phyloP scores from a whole-genome alignment of 1,140 invertebrate genomes.

The Zaprionus tsacasi region DNA sequence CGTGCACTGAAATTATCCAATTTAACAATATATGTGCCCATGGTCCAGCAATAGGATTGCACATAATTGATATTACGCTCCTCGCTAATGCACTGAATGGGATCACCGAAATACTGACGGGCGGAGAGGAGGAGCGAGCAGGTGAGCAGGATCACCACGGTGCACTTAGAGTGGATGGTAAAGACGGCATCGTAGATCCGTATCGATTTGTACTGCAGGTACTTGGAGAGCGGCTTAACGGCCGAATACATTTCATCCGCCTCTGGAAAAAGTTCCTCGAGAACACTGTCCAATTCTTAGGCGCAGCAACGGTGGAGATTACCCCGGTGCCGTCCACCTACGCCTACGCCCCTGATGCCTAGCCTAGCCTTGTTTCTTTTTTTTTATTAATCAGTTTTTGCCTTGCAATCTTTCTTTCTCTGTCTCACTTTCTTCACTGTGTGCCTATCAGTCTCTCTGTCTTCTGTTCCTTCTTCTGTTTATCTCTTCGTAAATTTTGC shows the following conservation, averaged over 20 bases:
- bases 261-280: constrained; percentile 68
- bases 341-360: background rate
- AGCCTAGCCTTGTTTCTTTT: background rate
- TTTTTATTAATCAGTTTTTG: too few species aligned
- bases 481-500: constrained; percentile 2
- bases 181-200: constrained; percentile 88
- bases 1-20: constrained; percentile 21
- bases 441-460: background rate
- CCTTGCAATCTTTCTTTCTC: background rate
- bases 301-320: background rate
- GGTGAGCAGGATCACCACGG: constrained; percentile 87
- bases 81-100: constrained; percentile 88
- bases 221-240: constrained; percentile 82
- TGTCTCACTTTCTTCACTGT: background rate
- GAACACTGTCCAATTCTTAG: constrained; percentile 64
- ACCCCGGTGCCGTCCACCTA: background rate
- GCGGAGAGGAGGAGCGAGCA: constrained; percentile 88
- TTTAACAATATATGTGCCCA: constrained; percentile 89
- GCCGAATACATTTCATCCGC: constrained; percentile 78
- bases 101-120: constrained; percentile 90
- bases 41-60: constrained; percentile 92
- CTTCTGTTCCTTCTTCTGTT: background rate
- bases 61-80: constrained; percentile 86
- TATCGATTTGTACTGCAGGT: constrained; percentile 87
- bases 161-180: constrained; percentile 89